These are phyloP conservation scores for Ammospiza maritima DNA, from an alignment of 2,797 vertebrate genomes.

Conservation along the genomic window DNA sequence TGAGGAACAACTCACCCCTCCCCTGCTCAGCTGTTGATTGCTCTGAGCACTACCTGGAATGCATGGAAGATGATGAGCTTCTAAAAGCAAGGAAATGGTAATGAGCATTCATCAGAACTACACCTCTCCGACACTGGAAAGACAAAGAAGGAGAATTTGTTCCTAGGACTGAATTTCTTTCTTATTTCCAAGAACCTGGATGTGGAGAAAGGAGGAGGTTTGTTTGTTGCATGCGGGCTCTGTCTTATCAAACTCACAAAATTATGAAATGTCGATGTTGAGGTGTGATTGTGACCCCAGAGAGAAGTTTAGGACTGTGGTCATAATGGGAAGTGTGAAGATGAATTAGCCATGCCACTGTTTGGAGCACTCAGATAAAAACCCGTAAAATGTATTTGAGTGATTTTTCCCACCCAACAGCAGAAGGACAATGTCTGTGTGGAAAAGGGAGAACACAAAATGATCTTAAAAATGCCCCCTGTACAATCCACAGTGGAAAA, in stretches of 20 bases:
- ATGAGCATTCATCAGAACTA: neutral
- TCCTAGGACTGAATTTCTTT: neutral
- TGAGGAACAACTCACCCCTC: neutral
- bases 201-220: neutral
- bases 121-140: neutral
- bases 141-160: neutral
- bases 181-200: neutral
- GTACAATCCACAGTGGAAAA: neutral
- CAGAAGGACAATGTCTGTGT: rapidly evolving
- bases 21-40: neutral
- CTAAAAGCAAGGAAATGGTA: neutral
- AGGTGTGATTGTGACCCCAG: neutral
- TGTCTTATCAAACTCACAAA: neutral
- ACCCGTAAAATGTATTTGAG: no score
- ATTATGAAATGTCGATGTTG: neutral
- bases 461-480: neutral
- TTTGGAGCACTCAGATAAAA: neutral
- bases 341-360: neutral
- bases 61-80: neutral
- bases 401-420: neutral
- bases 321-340: neutral
- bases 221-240: neutral
- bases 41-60: neutral
- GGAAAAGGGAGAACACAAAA: neutral
- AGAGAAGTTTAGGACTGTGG: neutral